Evolutionary conservation across 2,888 invertebrate species (phyloP), one percentile per base, ranked within the genome.

Genomic region (Mimachlamys varia): DNA sequence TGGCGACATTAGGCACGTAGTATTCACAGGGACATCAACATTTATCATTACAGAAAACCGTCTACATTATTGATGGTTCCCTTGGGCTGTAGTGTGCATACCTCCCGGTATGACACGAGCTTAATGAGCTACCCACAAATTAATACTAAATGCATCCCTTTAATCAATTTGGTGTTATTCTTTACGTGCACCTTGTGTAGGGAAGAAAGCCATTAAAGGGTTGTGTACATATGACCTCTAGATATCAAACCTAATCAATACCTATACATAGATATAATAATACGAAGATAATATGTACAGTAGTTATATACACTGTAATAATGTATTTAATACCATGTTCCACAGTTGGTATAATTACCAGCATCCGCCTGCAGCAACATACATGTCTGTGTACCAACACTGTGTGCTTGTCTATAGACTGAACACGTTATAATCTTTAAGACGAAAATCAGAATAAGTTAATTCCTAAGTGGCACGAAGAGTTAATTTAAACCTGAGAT

Each of bases 121-220:
- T 76, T 33, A 76, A 33, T 27, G 76, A 76, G 33, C 76, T 76
- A 33, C 58, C 12, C 27, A 27, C 12, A 76, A 76, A 76, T 76
- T 27, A 76, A 76, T 76, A 76, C 33, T 33, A 76, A 76, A 27
- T 76, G 76, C 76, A 76, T 76, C 76, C 76, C 76, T 33, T 76
- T 76, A 27, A 76, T 76, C 76, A 76, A 76, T 13, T 7, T 33
- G 12, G 33, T 76, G 33, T 33, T 4, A 10, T 76, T 22, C 76
- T 27, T 7, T 22, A 12, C 33, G 27, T 33, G 76, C 76, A 33
- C 76, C 3, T 15, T 27, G 22, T 76, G 76, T 15, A 76, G 13
- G 76, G 12, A 1, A 76, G 33, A 10, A 53, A 53, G 27, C 12
- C 22, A 33, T 76, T 27, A 76, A 33, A 76, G 27, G 76, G 0